phyloP scores from a whole-genome alignment of 2,113 vertebrate species.

The Arizona elegans region DNA sequence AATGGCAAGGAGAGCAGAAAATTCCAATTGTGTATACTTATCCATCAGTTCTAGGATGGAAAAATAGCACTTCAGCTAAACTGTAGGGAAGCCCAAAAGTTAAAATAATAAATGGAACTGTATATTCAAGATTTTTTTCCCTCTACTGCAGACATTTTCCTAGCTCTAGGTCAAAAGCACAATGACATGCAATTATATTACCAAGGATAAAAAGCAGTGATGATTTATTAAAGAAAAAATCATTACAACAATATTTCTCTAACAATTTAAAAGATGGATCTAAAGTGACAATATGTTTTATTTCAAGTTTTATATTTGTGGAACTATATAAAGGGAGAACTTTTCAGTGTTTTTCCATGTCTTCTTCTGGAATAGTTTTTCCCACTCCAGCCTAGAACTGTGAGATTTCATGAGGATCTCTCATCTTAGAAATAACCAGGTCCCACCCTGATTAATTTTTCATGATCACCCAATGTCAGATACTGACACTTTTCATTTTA shows the following conservation, averaged over 20 bases:
- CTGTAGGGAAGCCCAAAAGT: not conserved
- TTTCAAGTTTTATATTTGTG: not conserved
- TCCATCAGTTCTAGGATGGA: not conserved
- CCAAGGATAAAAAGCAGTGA: not conserved
- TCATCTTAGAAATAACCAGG: not conserved
- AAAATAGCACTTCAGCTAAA: not conserved
- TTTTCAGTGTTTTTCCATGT: not conserved
- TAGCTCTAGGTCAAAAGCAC: not conserved
- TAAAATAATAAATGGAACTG: not conserved
- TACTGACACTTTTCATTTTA: not conserved
- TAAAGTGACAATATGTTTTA: constrained; percentile 29
- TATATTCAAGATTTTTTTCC: not conserved
- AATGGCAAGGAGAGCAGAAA: not conserved
- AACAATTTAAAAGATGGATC: constrained; percentile 31
- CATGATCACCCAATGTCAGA: not conserved
- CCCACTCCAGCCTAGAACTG: not conserved
- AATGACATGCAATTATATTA: constrained; percentile 46
- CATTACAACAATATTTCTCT: constrained; percentile 5
- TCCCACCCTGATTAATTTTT: not conserved
- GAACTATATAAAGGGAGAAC: not conserved
- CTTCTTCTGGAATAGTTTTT: not conserved
- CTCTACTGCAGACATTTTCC: constrained; percentile 19
- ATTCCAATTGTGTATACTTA: not conserved
- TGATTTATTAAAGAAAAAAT: constrained; percentile 26
- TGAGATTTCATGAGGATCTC: not conserved